Conservation (phyloP, 1,140 invertebrate species). For the Diabrotica virgifera region DNA sequence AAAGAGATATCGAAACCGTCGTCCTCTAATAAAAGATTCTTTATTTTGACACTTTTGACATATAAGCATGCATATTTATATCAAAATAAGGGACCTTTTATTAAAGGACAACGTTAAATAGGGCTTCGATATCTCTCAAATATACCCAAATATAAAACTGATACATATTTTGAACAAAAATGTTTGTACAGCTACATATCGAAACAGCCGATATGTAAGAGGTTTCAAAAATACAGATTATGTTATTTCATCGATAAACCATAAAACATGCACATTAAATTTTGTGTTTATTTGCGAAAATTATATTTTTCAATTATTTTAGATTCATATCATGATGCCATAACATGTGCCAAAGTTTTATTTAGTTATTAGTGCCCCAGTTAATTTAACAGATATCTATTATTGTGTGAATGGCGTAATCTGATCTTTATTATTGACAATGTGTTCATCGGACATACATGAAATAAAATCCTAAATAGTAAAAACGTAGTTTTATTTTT, state of each 20-base stretch:
- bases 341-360: constrained; percentile 4
- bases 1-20: too few species aligned
- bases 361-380: not conserved
- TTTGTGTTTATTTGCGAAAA: constrained; percentile 11
- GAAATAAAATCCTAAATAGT: constrained; percentile 43
- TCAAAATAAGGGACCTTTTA: too few species aligned
- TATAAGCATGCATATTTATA: too few species aligned
- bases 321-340: not conserved
- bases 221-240: not conserved
- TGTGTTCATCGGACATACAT: constrained; percentile 49
- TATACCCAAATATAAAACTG: too few species aligned
- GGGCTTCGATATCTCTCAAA: too few species aligned
- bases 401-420: constrained; percentile 39
- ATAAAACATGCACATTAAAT: too few species aligned
- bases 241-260: not conserved
- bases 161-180: too few species aligned
- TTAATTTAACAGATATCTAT: constrained; percentile 7
- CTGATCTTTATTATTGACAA: constrained; percentile 46
- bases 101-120: too few species aligned
- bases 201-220: too few species aligned
- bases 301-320: not conserved
- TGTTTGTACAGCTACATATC: too few species aligned
- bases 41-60: too few species aligned
- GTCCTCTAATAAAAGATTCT: too few species aligned
- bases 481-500: not conserved